A percentile compares a stretch with the other conserved stretches of the same genome.
Conservation (phyloP, 2,797 vertebrate species). For the Pseudochaenichthys georgianus region DNA sequence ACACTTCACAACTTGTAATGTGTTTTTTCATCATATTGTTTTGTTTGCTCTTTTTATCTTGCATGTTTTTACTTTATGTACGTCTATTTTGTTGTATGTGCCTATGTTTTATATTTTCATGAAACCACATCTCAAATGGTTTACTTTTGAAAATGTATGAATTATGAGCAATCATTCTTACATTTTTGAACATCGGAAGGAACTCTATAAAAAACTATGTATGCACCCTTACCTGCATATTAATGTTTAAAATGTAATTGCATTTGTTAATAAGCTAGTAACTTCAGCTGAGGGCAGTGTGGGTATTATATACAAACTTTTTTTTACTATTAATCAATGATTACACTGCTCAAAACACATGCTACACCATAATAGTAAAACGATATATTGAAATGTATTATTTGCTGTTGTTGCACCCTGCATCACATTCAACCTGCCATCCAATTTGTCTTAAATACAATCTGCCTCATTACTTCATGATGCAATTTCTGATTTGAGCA, state of each 20-base stretch:
- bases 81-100: not conserved
- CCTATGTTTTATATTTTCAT: not conserved
- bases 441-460: not conserved
- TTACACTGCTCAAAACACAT: not conserved
- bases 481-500: slow-evolving; percentile 51
- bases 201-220: not conserved
- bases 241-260: not conserved
- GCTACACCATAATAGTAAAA: not conserved
- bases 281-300: not conserved
- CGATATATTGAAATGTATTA: not conserved
- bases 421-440: not conserved
- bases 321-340: not conserved
- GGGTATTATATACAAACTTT: not conserved
- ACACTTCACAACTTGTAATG: too few relatives aligned
- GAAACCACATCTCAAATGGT: not conserved
- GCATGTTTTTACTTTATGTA: not conserved
- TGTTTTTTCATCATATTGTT: too few relatives aligned
- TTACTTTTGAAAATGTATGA: not conserved
- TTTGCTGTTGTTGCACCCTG: not conserved
- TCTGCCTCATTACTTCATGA: not conserved
- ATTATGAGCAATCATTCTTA: not conserved
- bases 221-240: not conserved
- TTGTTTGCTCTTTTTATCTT: not conserved
- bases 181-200: not conserved
- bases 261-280: not conserved